Conservation (phyloP, 2,797 vertebrate species). For the Micromesistius poutassou region DNA sequence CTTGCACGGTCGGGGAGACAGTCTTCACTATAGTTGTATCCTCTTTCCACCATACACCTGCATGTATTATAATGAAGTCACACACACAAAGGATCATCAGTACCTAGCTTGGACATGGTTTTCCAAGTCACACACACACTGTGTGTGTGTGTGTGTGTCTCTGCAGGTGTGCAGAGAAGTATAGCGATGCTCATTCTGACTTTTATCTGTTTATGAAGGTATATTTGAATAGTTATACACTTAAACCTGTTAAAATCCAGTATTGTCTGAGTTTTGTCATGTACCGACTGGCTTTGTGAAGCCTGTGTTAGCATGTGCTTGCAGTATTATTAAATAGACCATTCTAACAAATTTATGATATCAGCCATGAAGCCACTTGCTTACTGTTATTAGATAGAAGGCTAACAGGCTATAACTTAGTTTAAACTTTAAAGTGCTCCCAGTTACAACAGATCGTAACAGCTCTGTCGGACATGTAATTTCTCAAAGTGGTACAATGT, state of each 20-base stretch:
- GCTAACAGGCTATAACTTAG: not conserved
- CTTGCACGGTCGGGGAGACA: too few relatives aligned
- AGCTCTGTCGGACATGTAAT: not conserved
- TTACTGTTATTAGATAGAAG: not conserved
- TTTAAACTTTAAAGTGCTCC: not conserved
- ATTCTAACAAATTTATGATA: not conserved
- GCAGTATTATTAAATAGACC: not conserved
- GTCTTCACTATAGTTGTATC: too few relatives aligned
- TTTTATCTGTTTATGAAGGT: not conserved
- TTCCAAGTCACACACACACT: slow-evolving; percentile 13
- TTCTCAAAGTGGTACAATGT: not conserved
- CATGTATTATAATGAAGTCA: too few relatives aligned
- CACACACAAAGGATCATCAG: too few relatives aligned
- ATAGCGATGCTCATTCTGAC: not conserved
- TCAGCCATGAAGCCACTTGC: not conserved
- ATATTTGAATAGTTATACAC: too few relatives aligned
- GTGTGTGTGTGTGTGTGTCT: too few relatives aligned
- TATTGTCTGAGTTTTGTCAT: too few relatives aligned
- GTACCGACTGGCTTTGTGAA: too few relatives aligned
- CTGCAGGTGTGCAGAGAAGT: slow-evolving; percentile 2
- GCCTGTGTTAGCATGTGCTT: not conserved
- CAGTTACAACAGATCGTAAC: not conserved
- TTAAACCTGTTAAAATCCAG: too few relatives aligned
- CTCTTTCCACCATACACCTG: too few relatives aligned
- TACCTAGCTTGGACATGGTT: too few relatives aligned